phyloP scores from a whole-genome alignment of 2,888 invertebrate genomes.

The Oasisia sp. region DNA sequence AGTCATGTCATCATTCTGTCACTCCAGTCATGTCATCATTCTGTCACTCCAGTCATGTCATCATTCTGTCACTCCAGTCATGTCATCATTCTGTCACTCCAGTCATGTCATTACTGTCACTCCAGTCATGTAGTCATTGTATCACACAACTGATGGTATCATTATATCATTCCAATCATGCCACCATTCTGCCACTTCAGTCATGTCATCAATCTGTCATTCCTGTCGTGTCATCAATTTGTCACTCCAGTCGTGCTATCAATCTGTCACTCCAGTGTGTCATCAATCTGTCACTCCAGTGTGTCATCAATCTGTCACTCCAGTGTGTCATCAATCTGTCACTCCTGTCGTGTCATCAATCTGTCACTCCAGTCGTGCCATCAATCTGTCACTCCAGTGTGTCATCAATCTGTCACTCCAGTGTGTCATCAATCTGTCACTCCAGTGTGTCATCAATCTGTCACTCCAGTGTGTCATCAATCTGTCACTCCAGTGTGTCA shows the following conservation, averaged over 20 bases:
- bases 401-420: neutral
- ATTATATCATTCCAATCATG: neutral
- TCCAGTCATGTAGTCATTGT: neutral
- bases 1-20: too few species aligned
- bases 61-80: too few species aligned
- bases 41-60: too few species aligned
- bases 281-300: neutral
- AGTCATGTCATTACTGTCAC: too few species aligned
- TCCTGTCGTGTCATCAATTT: neutral
- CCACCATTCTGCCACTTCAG: neutral
- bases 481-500: neutral
- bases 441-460: neutral
- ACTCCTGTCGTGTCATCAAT: neutral
- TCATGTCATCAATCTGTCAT: neutral
- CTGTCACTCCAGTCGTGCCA: neutral
- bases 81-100: too few species aligned
- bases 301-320: neutral
- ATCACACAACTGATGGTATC: neutral
- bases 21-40: too few species aligned
- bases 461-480: neutral
- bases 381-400: neutral
- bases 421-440: neutral
- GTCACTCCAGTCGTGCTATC: neutral
- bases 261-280: neutral
- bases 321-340: neutral